Conservation (phyloP, 1,140 invertebrate species). For the Reticulitermes speratus region DNA sequence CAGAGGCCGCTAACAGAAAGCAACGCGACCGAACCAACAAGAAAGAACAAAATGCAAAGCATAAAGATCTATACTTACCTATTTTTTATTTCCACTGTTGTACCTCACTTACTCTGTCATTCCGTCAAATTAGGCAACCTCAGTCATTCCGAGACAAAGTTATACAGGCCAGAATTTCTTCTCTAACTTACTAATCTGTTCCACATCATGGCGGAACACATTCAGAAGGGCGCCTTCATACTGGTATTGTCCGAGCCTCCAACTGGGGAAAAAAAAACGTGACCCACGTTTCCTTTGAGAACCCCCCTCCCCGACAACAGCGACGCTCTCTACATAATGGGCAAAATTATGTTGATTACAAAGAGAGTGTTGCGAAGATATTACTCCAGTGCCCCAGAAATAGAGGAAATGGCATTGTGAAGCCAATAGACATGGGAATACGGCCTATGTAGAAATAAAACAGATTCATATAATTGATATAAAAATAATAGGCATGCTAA, state of each 20-base stretch:
- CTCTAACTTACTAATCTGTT: not conserved
- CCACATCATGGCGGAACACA: not conserved
- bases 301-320: not conserved
- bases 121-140: constrained; percentile 15
- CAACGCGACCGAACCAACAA: not conserved
- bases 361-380: not conserved
- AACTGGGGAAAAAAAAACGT: not conserved
- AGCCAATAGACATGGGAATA: not conserved
- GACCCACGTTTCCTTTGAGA: not conserved
- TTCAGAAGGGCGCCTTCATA: not conserved
- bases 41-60: not conserved
- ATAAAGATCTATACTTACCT: constrained; percentile 20
- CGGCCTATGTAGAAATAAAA: not conserved
- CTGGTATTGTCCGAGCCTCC: not conserved
- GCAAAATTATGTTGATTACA: not conserved
- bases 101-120: constrained; percentile 29
- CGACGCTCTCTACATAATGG: not conserved
- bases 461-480: not conserved
- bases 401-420: not conserved
- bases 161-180: not conserved
- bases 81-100: constrained; percentile 34
- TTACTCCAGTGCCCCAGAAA: not conserved
- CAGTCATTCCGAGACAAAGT: not conserved
- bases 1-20: constrained; percentile 72
- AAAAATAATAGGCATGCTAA: not conserved